A percentile compares a stretch with the other conserved stretches of the same genome.
phyloP scores from a whole-genome alignment of 2,797 vertebrate species.

The Hippoglossus hippoglossus region DNA sequence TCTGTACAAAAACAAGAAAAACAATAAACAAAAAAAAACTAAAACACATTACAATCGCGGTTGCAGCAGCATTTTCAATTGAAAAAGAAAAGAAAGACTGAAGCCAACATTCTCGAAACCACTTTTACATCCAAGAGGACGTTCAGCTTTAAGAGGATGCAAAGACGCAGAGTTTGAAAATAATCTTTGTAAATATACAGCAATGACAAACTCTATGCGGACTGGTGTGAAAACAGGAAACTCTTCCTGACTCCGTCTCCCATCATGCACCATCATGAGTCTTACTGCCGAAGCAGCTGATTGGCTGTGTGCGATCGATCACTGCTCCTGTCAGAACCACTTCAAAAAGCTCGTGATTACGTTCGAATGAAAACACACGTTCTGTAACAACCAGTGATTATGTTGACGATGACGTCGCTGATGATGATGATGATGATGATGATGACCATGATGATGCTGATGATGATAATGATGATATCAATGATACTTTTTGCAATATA shows the following conservation, averaged over 20 bases:
- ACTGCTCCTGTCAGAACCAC: conserved; percentile 81
- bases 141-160: conserved; percentile 76
- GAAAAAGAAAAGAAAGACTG: conserved; percentile 54
- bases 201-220: conserved; percentile 73
- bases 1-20: conserved; percentile 65
- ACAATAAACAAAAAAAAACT: conserved; percentile 53
- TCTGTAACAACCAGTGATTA: conserved; percentile 77
- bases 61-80: conserved; percentile 67
- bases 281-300: conserved; percentile 65
- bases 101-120: conserved; percentile 63
- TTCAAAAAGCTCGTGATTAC: conserved; percentile 74
- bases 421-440: conserved; percentile 70
- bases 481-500: conserved; percentile 92
- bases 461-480: conserved; percentile 68
- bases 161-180: conserved; percentile 67
- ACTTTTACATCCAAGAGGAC: conserved; percentile 73
- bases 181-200: conserved; percentile 86
- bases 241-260: conserved; percentile 63
- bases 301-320: conserved; percentile 66
- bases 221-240: conserved; percentile 77
- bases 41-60: conserved; percentile 45
- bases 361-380: conserved; percentile 78
- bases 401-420: conserved; percentile 60
- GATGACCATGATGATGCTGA: conserved; percentile 5
- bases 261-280: conserved; percentile 70